A percentile compares a stretch with the other conserved stretches of the same genome.
phyloP scores from a whole-genome alignment of 1,140 invertebrate species.

The Camponotus floridanus region DNA sequence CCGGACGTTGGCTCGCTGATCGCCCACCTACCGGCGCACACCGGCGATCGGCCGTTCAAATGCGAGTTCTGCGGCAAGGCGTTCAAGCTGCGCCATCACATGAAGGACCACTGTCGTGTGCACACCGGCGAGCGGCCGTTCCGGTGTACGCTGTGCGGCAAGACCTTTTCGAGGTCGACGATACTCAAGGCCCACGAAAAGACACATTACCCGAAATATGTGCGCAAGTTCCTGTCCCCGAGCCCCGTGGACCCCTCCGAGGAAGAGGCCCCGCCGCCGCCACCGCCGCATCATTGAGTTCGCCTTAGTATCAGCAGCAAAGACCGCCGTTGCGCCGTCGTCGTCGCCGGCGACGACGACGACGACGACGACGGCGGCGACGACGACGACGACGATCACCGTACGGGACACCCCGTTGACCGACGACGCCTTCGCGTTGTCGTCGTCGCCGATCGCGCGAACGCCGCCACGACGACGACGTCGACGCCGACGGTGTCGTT shows the following conservation, averaged over 20 bases:
- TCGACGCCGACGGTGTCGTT: conserved; percentile 43
- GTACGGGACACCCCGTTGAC: not conserved
- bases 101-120: conserved; percentile 97
- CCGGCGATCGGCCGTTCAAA: conserved; percentile 95
- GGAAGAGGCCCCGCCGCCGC: conserved; percentile 88
- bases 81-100: conserved; percentile 95
- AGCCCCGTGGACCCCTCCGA: conserved; percentile 93
- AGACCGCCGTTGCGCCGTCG: conserved; percentile 46
- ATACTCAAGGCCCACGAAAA: conserved; percentile 97
- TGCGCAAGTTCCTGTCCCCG: conserved; percentile 94
- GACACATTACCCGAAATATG: conserved; percentile 96
- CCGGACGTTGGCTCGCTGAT: conserved; percentile 95
- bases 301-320: conserved; percentile 69
- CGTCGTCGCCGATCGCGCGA: conserved; percentile 34
- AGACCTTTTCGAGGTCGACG: conserved; percentile 95
- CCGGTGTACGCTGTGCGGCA: conserved; percentile 94
- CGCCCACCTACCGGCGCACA: conserved; percentile 94
- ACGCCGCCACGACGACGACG: conserved; percentile 23
- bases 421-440: not conserved
- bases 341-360: not conserved
- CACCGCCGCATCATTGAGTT: conserved; percentile 81
- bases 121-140: conserved; percentile 96
- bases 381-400: conserved; percentile 12
- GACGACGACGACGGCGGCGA: conserved; percentile 19
- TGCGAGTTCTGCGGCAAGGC: conserved; percentile 97